Evolutionary conservation across 2,113 vertebrate genomes (phyloP).

Genomic region (Mastomys coucha): DNA sequence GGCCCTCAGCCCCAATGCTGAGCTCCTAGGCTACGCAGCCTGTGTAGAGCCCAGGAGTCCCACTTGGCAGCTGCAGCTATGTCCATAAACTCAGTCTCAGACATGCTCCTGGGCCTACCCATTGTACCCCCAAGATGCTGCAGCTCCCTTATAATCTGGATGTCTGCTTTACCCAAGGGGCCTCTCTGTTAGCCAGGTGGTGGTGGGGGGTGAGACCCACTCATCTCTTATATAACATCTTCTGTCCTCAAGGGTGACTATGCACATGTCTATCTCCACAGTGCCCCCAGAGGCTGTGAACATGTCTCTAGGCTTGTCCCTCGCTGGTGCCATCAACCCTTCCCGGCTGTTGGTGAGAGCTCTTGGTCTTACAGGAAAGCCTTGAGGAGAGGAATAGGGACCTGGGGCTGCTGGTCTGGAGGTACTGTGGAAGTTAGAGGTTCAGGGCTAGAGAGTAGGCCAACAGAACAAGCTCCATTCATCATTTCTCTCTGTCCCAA

Average conservation of each 20-base stretch:
- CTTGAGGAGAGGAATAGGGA: neutral
- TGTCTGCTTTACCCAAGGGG: neutral
- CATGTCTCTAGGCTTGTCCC: conserved; percentile 79
- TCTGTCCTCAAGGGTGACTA: neutral
- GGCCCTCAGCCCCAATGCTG: neutral
- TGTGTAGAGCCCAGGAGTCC: neutral
- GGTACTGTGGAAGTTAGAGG: neutral
- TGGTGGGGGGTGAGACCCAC: neutral
- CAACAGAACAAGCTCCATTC: too few relatives aligned
- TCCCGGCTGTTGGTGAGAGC: conserved; percentile 78
- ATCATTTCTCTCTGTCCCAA: neutral
- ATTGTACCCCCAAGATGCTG: accelerated
- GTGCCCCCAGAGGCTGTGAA: conserved; percentile 75
- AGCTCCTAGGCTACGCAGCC: neutral
- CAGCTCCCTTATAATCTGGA: neutral
- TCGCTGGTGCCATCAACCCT: conserved; percentile 46
- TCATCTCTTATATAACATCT: neutral
- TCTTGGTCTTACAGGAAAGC: neutral
- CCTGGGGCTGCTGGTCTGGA: neutral
- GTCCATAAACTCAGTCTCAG: neutral
- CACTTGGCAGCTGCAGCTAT: neutral
- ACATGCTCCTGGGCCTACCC: neutral
- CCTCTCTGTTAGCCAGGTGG: neutral
- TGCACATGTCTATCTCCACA: conserved; percentile 18
- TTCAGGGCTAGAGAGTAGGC: neutral